A percentile compares a stretch with the other conserved stretches of the same genome.
phyloP scores from a whole-genome alignment of 1,140 invertebrate species.

The Plectrocnemia conspersa region DNA sequence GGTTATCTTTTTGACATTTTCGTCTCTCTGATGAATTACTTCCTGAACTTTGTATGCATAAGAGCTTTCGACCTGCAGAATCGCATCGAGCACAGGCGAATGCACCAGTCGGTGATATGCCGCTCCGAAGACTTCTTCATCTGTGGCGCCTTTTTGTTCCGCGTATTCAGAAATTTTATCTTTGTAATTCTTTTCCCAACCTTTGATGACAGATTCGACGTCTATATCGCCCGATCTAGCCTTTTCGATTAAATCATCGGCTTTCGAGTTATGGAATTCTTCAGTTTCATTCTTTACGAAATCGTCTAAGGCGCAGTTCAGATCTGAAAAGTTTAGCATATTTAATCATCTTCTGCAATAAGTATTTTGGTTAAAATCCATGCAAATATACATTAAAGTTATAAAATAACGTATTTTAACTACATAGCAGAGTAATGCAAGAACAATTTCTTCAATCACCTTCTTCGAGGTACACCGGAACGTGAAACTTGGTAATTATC shows the following conservation, averaged over 20 bases:
- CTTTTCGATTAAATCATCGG: constrained; percentile 51
- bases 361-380: constrained; percentile 13
- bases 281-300: constrained; percentile 52
- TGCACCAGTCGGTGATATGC: constrained; percentile 80
- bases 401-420: too few species aligned
- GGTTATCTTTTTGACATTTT: constrained; percentile 60
- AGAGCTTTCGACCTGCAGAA: constrained; percentile 73
- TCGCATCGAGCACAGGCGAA: constrained; percentile 71
- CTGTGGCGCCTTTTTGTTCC: constrained; percentile 64
- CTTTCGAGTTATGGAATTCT: constrained; percentile 53
- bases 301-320: constrained; percentile 49
- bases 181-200: constrained; percentile 47
- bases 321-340: constrained; percentile 39
- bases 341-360: neutral
- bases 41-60: constrained; percentile 68
- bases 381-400: neutral
- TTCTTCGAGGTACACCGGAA: constrained; percentile 65
- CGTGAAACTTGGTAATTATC: constrained; percentile 63
- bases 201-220: constrained; percentile 45
- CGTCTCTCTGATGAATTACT: constrained; percentile 61
- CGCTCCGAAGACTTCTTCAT: constrained; percentile 71
- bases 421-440: too few species aligned
- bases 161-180: constrained; percentile 58
- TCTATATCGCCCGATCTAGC: constrained; percentile 43
- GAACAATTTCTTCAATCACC: too few species aligned